Evolutionary conservation across 2,888 invertebrate genomes (phyloP).

Genomic region (Azorinus chamasolen): DNA sequence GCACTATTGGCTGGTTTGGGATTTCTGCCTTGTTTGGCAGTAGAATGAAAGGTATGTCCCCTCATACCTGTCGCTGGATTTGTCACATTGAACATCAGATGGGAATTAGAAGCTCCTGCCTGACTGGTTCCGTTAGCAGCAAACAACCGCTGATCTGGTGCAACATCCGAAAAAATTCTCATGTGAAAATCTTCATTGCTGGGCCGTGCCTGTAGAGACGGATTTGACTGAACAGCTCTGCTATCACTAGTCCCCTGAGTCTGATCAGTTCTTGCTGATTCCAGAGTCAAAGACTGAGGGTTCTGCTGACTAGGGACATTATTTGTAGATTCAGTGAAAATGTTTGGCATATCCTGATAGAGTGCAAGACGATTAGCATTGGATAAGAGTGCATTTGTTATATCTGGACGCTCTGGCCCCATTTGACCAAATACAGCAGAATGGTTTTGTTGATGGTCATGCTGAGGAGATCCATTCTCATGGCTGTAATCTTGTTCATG

Average conservation of each 20-base stretch:
- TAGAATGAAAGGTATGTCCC: conserved; percentile 29
- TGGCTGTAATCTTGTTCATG: neutral
- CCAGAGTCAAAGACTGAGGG: conserved; percentile 31
- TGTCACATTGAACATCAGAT: conserved; percentile 40
- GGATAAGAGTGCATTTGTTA: conserved; percentile 44
- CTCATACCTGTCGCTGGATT: conserved; percentile 4
- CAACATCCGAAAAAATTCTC: conserved; percentile 30
- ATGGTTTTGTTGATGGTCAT: conserved; percentile 22
- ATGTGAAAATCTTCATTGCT: conserved; percentile 4
- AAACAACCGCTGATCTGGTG: conserved; percentile 56
- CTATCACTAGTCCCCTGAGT: conserved; percentile 12
- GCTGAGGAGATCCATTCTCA: neutral
- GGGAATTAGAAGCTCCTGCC: conserved; percentile 30
- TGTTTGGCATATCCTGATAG: conserved; percentile 56
- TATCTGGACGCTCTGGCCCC: conserved; percentile 27
- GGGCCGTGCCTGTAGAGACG: conserved; percentile 17
- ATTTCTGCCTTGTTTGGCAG: conserved; percentile 32
- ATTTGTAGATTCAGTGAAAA: conserved; percentile 21
- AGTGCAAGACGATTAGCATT: conserved; percentile 51
- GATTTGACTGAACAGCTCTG: conserved; percentile 14
- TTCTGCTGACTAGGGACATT: neutral
- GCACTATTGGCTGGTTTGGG: conserved; percentile 37
- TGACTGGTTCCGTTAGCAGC: conserved; percentile 18
- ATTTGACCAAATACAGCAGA: conserved; percentile 47
- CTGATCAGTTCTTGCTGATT: conserved; percentile 49